A percentile compares a stretch with the other conserved stretches of the same genome.
phyloP scores from a whole-genome alignment of 2,797 vertebrate species.

The Gymnopithys bicolor region DNA sequence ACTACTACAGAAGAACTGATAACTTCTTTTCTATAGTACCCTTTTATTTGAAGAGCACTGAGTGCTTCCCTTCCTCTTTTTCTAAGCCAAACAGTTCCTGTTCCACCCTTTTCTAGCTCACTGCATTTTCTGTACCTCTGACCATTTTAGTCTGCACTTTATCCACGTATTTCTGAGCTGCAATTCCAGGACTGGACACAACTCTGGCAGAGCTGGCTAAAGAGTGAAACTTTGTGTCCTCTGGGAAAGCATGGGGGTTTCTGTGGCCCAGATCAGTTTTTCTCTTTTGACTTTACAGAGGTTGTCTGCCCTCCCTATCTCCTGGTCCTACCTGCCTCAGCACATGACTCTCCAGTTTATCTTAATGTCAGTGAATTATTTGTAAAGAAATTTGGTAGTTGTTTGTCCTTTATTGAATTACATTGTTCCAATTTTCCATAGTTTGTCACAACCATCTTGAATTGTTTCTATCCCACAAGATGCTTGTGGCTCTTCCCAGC shows the following conservation, averaged over 20 bases:
- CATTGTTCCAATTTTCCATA: background rate
- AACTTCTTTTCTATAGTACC: background rate
- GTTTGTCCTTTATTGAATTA: background rate
- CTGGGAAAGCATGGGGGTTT: background rate
- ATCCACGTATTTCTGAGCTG: background rate
- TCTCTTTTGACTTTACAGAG: background rate
- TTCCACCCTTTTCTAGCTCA: background rate
- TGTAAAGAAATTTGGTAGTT: background rate
- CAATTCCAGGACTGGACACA: background rate
- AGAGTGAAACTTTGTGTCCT: background rate
- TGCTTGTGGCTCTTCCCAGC: background rate
- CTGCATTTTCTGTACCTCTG: background rate
- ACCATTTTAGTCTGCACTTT: background rate
- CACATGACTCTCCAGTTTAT: background rate
- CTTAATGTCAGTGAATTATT: background rate
- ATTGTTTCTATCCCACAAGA: background rate
- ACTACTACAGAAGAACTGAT: background rate
- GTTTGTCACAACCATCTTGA: background rate
- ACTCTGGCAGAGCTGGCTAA: background rate
- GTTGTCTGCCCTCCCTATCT: background rate
- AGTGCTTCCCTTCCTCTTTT: background rate
- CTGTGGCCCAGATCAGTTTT: background rate
- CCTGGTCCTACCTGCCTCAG: fast-evolving
- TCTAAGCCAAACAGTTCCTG: background rate
- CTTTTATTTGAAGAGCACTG: background rate